Evolutionary conservation across 2,797 vertebrate species (phyloP), one percentile per base, ranked within the genome.

Genomic region (Dallia pectoralis): DNA sequence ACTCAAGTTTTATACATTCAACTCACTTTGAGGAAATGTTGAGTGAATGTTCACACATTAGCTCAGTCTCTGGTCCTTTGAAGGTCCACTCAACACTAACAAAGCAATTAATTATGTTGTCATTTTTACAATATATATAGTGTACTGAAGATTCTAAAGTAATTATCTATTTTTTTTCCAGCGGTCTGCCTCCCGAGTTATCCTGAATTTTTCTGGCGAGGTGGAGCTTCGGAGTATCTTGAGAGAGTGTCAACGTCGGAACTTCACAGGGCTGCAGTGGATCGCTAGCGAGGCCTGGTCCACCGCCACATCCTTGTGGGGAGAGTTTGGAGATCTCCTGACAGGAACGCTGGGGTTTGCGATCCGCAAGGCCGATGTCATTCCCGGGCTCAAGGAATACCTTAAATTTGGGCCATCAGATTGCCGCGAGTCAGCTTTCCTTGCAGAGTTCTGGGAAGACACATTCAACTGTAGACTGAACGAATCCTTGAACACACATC

Each of bases 201-300:
- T 94, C 71, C 83, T 95, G 30, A 92, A 92, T 47, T 94, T 93
- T 32, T 90, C 89, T 7, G 88, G 89, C 33, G 95, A 95, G 53
- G 16, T 4, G 48, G 48, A 49, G 4, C 48, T 49, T 49, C 14
- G 12, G 48, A 49, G 48, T 49, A 18, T 49, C 48, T 4, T 49
- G 48, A 49, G 48, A 18, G 48, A 49, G 48, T 49, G 48, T 18
- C 48, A 4, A 18, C 16, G 15, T 16, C 15, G 48, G 48, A 49
- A 18, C 16, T 4, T 49, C 48, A 18, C 15, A 49, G 48, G 48
- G 48, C 84, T 91, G 74, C 94, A 93, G 1, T 94, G 93, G 93
- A 90, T 94, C 18, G 91, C 91, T 0, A 93, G 93, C 11, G 93
- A 95, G 75, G 93, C 92, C 3, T 95, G 94, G 94, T 77, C 93